Percentiles rank a stretch among this genome's conserved stretches.
These are phyloP conservation scores for Calcarius lapponicus DNA, from an alignment of 2,797 vertebrate species.

Conservation along the genomic window DNA sequence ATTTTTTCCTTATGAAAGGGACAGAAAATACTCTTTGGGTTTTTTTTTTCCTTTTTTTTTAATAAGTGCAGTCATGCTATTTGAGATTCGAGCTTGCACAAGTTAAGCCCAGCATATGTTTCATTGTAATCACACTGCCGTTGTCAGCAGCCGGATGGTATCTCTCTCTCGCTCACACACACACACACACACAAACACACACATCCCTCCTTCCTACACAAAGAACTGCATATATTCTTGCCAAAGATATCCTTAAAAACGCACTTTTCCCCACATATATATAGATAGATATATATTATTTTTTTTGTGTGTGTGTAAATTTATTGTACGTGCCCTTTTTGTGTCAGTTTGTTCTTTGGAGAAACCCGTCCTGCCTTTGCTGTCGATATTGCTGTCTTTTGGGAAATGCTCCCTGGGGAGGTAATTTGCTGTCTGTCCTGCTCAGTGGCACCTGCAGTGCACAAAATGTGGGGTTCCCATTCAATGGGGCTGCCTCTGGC, in stretches of 20 bases:
- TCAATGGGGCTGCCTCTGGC: neutral
- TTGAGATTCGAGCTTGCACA: constrained; percentile 23
- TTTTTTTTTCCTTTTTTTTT: neutral
- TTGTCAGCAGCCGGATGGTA: constrained; percentile 69
- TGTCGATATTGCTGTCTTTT: constrained; percentile 26
- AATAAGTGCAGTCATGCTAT: constrained; percentile 37
- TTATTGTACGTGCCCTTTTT: constrained; percentile 25
- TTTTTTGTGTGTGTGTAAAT: constrained; percentile 40
- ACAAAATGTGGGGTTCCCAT: neutral
- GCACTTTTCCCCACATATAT: constrained; percentile 75
- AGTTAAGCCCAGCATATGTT: constrained; percentile 55
- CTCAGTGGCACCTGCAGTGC: neutral
- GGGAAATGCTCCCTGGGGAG: neutral
- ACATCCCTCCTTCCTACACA: constrained; percentile 56
- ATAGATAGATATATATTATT: constrained; percentile 6
- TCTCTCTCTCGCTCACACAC: constrained; percentile 47
- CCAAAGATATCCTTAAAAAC: constrained; percentile 80
- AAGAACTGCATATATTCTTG: constrained; percentile 77
- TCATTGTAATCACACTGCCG: constrained; percentile 53
- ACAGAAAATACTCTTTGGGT: neutral
- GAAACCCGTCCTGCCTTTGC: constrained; percentile 23
- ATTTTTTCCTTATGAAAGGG: constrained; percentile 41
- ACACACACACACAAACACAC: constrained; percentile 24
- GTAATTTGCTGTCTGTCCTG: neutral
- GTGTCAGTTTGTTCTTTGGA: constrained; percentile 5